phyloP scores from a whole-genome alignment of 2,797 vertebrate genomes.

The Antennarius maculatus region DNA sequence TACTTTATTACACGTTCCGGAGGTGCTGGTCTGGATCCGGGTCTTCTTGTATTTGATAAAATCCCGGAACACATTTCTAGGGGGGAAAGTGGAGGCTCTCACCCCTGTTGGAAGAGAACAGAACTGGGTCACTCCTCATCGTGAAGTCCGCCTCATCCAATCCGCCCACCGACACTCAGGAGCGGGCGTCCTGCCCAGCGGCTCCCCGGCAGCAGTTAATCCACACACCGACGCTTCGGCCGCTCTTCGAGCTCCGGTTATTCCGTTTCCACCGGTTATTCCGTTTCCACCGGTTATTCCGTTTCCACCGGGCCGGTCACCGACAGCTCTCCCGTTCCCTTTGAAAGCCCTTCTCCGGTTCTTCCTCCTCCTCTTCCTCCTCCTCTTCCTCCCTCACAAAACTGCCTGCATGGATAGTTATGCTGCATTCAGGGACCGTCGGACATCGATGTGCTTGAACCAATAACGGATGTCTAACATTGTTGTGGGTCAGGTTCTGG shows the following conservation, averaged over 20 bases:
- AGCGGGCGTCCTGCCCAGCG: constrained; percentile 57
- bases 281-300: neutral
- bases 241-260: neutral
- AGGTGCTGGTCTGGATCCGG: no score
- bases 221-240: constrained; percentile 2
- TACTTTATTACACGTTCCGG: neutral
- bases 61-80: no score
- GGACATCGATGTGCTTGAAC: neutral
- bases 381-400: constrained; percentile 9
- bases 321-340: constrained; percentile 33
- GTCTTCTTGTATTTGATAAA: no score
- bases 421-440: constrained; percentile 38
- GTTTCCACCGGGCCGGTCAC: constrained; percentile 37
- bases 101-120: constrained; percentile 83
- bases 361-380: constrained; percentile 41
- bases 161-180: constrained; percentile 37
- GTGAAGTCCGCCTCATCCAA: constrained; percentile 72
- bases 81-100: constrained; percentile 54
- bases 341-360: constrained; percentile 52
- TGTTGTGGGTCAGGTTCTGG: neutral
- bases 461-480: neutral
- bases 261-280: neutral
- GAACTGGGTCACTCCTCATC: constrained; percentile 83
- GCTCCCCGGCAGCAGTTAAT: constrained; percentile 47
- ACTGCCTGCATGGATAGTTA: constrained; percentile 33